A percentile compares a stretch with the other conserved stretches of the same genome.
These are phyloP conservation scores for Daphoenositta chrysoptera DNA, from an alignment of 2,113 vertebrate species.

Conservation along the genomic window DNA sequence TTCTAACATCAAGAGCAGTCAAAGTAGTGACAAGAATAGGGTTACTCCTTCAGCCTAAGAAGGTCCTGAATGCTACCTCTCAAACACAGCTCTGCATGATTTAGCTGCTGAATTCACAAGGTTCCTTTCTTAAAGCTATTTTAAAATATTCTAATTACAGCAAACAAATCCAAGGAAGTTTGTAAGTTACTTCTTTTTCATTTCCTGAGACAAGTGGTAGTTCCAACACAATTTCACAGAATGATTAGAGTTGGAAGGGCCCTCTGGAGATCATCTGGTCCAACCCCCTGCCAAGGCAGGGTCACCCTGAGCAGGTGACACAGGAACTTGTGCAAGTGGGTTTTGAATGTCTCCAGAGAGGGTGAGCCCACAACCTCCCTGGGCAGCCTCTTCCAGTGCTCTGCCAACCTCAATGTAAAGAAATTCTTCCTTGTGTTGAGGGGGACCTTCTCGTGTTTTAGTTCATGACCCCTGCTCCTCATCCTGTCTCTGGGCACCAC, in stretches of 20 bases:
- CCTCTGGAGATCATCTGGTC: background rate
- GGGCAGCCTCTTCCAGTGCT: background rate
- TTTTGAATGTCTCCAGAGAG: background rate
- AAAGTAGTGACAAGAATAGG: background rate
- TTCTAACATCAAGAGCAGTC: background rate
- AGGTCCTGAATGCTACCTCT: background rate
- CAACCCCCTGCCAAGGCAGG: background rate
- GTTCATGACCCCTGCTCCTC: background rate
- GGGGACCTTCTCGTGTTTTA: too few relatives aligned
- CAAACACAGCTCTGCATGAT: background rate
- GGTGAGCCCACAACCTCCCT: background rate
- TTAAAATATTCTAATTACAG: background rate
- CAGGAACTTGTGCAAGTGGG: background rate
- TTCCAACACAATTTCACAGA: background rate
- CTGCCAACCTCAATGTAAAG: background rate
- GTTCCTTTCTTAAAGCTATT: background rate
- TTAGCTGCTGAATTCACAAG: background rate
- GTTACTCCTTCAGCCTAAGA: background rate
- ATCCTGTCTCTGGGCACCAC: background rate
- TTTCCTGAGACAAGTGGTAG: background rate
- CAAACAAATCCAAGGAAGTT: background rate
- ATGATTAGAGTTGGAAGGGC: background rate
- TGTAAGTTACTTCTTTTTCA: background rate
- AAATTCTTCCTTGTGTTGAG: background rate
- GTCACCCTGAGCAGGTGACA: background rate